These are phyloP conservation scores for Dryas iulia DNA, from an alignment of 1,140 invertebrate species.

Conservation along the genomic window DNA sequence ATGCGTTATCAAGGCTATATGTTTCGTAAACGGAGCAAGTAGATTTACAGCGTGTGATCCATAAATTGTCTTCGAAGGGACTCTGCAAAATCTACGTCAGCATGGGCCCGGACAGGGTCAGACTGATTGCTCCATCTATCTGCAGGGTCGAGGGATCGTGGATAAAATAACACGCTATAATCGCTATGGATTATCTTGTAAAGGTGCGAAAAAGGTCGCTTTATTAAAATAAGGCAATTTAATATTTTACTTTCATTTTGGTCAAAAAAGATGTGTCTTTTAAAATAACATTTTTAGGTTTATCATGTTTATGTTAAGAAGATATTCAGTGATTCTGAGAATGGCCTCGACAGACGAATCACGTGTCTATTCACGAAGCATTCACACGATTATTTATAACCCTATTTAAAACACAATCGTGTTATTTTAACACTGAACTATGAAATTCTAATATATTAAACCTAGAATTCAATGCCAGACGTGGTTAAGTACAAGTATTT, in stretches of 20 bases:
- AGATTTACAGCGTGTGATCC: conserved; percentile 67
- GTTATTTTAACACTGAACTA: conserved; percentile 1
- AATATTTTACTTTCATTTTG: background rate
- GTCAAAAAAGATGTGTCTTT: background rate
- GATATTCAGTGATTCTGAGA: background rate
- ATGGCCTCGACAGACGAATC: background rate
- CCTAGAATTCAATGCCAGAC: conserved; percentile 14
- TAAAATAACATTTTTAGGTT: background rate
- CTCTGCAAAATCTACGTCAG: conserved; percentile 63
- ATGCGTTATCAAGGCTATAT: conserved; percentile 30
- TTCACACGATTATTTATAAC: background rate
- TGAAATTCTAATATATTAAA: conserved; percentile 1
- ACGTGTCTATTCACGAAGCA: background rate
- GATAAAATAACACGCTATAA: conserved; percentile 69
- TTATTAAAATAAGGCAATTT: conserved; percentile 21
- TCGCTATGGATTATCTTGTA: conserved; percentile 36
- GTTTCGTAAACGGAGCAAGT: conserved; percentile 48
- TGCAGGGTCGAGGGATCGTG: conserved; percentile 49
- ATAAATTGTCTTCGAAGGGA: conserved; percentile 65
- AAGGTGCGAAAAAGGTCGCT: conserved; percentile 17
- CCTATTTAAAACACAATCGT: background rate
- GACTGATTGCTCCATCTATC: conserved; percentile 73
- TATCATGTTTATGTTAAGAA: background rate
- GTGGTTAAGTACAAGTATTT: conserved; percentile 23
- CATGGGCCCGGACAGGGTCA: conserved; percentile 52